Evolutionary conservation across 2,888 invertebrate species (phyloP).

Genomic region (Cephus nigrinus): DNA sequence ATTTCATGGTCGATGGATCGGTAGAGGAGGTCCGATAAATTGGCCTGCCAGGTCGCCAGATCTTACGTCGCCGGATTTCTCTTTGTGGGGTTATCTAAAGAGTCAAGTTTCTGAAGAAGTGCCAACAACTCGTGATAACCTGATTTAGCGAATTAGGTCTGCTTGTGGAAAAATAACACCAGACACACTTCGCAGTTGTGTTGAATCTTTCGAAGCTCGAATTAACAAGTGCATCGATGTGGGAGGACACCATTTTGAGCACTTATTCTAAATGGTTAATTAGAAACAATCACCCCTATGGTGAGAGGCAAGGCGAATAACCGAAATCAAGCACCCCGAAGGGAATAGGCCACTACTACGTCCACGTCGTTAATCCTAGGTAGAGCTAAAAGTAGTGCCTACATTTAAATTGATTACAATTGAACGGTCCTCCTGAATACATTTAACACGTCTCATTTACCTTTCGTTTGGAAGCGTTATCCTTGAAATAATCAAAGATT

Average conservation of each 20-base stretch:
- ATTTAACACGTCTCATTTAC: no score
- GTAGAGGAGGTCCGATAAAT: constrained; percentile 15
- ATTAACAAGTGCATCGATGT: constrained; percentile 3
- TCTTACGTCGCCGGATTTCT: constrained; percentile 20
- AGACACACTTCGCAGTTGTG: not conserved
- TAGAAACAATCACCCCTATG: constrained; percentile 7
- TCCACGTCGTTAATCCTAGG: constrained; percentile 13
- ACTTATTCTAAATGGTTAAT: not conserved
- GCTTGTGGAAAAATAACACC: constrained; percentile 12
- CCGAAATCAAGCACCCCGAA: constrained; percentile 4
- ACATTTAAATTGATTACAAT: no score
- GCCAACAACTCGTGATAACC: constrained; percentile 16
- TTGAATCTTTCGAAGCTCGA: constrained; percentile 4
- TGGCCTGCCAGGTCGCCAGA: constrained; percentile 20
- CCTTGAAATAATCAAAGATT: no score
- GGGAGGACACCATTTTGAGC: constrained; percentile 1
- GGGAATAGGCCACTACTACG: constrained; percentile 1
- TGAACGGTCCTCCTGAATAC: no score
- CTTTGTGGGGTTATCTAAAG: constrained; percentile 21
- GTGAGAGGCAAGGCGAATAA: constrained; percentile 17
- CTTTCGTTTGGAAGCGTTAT: no score
- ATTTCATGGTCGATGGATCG: constrained; percentile 18
- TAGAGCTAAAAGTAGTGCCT: constrained; percentile 14
- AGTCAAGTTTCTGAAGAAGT: constrained; percentile 20
- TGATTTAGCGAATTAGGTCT: constrained; percentile 16